Percentiles rank a stretch among this genome's conserved stretches.
Evolutionary conservation across 2,113 vertebrate species (phyloP).

Genomic region (Lagopus leucura): DNA sequence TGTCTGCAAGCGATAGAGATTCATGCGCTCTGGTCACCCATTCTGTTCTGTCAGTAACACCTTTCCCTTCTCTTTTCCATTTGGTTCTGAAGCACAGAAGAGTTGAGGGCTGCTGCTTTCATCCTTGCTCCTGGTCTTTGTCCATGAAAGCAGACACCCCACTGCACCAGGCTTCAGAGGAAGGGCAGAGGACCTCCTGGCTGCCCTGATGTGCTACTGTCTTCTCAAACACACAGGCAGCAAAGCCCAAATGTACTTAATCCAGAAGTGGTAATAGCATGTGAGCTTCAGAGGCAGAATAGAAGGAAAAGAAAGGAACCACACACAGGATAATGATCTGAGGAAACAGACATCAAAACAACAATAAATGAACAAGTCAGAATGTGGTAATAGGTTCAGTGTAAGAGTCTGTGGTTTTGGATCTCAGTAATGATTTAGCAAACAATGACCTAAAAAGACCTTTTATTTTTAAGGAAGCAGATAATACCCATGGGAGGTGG

Average conservation of each 20-base stretch:
- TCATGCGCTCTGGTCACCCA: rapidly evolving
- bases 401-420: background rate
- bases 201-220: background rate
- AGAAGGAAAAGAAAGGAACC: background rate
- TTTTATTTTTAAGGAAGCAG: conserved; percentile 34
- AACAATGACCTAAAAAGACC: background rate
- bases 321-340: background rate
- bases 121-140: background rate
- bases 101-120: background rate
- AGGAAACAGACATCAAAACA: background rate
- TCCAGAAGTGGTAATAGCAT: background rate
- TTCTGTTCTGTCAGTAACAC: background rate
- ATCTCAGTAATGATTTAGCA: background rate
- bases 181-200: background rate
- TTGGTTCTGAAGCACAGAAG: background rate
- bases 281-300: background rate
- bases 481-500: conserved; percentile 27
- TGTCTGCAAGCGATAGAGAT: background rate
- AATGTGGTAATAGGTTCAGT: background rate
- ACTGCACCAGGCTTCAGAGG: background rate
- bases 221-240: background rate
- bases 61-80: background rate
- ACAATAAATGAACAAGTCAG: background rate
- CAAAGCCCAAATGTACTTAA: background rate
- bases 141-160: background rate